These are phyloP conservation scores for Trichogramma pretiosum DNA, from an alignment of 1,140 invertebrate genomes.

Conservation along the genomic window DNA sequence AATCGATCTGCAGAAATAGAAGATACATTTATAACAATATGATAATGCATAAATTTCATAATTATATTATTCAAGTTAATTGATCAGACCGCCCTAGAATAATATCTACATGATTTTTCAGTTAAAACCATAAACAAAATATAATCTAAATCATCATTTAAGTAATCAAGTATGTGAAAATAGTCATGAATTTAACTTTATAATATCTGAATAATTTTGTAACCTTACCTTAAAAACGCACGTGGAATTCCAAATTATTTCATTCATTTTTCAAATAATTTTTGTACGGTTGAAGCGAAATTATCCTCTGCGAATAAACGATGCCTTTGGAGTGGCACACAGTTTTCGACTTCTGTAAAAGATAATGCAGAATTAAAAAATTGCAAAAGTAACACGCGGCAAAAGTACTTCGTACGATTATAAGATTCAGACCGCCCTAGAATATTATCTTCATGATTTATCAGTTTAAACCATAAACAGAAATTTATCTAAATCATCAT, in stretches of 20 bases:
- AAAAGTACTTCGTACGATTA: slow-evolving; percentile 1
- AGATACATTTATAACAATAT: no score
- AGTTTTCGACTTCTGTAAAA: slow-evolving; percentile 99
- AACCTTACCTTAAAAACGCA: no score
- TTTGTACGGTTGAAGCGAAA: slow-evolving; percentile 99
- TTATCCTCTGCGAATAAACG: slow-evolving; percentile 98
- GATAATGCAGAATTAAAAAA: slow-evolving; percentile 81
- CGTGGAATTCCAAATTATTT: no score
- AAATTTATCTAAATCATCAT: slow-evolving; percentile 33
- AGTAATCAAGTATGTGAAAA: no score
- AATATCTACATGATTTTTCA: no score
- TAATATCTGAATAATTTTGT: no score
- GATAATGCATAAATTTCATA: slow-evolving; percentile 28
- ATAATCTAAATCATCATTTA: no score
- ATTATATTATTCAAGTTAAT: background rate
- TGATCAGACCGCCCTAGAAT: no score
- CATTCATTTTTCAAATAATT: no score
- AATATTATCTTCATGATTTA: slow-evolving; percentile 30
- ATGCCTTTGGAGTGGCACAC: slow-evolving; percentile 94
- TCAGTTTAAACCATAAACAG: slow-evolving; percentile 33
- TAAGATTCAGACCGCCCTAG: slow-evolving; percentile 32
- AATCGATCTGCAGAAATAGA: no score
- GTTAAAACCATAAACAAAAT: no score
- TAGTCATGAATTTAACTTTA: no score
- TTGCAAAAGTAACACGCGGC: background rate